Evolutionary conservation across 2,797 vertebrate species (phyloP).

Genomic region (Chanos chanos): DNA sequence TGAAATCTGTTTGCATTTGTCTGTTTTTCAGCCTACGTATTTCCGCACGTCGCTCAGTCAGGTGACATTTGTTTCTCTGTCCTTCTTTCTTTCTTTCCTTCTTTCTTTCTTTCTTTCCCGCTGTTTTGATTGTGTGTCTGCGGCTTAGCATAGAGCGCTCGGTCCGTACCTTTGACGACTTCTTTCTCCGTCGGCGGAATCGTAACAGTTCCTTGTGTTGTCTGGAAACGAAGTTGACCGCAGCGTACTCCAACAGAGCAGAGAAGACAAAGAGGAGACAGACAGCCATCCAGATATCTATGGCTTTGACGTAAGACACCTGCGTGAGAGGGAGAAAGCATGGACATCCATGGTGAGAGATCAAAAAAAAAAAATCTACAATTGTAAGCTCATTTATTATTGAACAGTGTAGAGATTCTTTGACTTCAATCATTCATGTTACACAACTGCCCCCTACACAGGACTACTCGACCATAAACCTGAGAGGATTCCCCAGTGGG

Average conservation of each 20-base stretch:
- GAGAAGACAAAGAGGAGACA: conserved; percentile 97
- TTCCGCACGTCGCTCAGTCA: too few species aligned
- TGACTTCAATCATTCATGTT: conserved; percentile 22
- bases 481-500: conserved; percentile 10
- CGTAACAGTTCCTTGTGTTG: conserved; percentile 94
- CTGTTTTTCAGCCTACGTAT: not conserved
- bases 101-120: not conserved
- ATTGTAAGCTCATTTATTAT: conserved; percentile 9
- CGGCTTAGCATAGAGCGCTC: not conserved
- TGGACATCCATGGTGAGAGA: too few species aligned
- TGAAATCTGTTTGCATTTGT: not conserved
- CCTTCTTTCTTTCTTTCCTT: not conserved
- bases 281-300: conserved; percentile 99
- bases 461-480: not conserved
- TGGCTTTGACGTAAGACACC: conserved; percentile 97
- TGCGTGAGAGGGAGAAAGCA: conserved; percentile 48
- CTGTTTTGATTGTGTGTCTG: not conserved
- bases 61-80: too few species aligned
- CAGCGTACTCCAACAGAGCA: conserved; percentile 92
- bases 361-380: too few species aligned
- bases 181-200: conserved; percentile 82
- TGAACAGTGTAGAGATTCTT: not conserved
- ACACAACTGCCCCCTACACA: not conserved
- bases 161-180: conserved; percentile 78
- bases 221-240: conserved; percentile 95